Base-by-base conservation (phyloP, 2,113 vertebrate genomes). In the Microtus oregoni region DNA sequence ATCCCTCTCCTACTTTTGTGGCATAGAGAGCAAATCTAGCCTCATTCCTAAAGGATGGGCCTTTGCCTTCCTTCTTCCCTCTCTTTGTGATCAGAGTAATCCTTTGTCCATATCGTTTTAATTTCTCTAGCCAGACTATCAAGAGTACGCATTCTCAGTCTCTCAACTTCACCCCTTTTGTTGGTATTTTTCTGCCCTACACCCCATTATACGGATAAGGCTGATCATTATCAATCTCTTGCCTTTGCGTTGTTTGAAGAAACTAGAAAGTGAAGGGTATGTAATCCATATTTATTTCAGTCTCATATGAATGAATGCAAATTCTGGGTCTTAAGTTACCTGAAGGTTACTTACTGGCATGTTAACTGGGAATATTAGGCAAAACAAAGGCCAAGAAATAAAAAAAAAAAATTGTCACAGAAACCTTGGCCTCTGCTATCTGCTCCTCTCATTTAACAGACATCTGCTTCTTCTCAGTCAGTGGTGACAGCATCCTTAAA, bases 11-110 rank as follows among this genome's bases (percentile, higher is more conserved):
- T 65, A 22, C 38, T 35, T 88, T 50, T 91, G 14, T 35, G 3
- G 70, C 38, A 41, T 9, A 89, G 50, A 32, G 32, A 89, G 13
- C 52, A 63, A 67, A n/a, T 11, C 9, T 15, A 63, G 63, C 52
- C 88, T 86, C 63, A 81, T 73, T 72, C 22, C 30, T 75, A 32
- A 55, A 92, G 78, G 63, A 86, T 58, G n/a, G 63, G n/a, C 14
- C 55, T 92, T 63, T 78, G 55, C 52, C 65, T 65, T 73, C 63
- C n/a, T 30, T 72, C 72, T 94, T 92, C 89, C 55, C 65, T 94
- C 73, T 85, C 73, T 76, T 86, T 75, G 35, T 90, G 79, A 68
- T 38, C 13, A 75, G n/a, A 77, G 35, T 63, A 77, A 65, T 63
- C 63, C 55, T 44, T 86, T 41, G 14, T 55, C 26, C 7, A 2